Evolutionary conservation across 35 echinoderm and acorn worm genomes (phyloP), one percentile per base, ranked within the genome.

Genomic region (Stichopus chloronotus): DNA sequence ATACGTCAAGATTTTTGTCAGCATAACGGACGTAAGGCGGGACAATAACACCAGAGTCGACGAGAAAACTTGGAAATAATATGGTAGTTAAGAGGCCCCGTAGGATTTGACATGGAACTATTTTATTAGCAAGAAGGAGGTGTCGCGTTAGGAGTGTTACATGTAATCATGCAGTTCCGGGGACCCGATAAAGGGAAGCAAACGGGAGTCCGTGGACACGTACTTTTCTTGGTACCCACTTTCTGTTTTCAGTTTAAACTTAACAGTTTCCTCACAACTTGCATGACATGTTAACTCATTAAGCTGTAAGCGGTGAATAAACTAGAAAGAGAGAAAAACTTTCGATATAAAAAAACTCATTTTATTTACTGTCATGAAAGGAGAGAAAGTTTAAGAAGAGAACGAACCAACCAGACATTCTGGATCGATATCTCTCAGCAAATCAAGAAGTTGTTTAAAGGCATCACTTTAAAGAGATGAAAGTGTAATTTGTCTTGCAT

Each of bases 31-130:
- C 9, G 58, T 58, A 85, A 55, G 54, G 24, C 54, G 57, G 55
- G 82, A 53, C 82, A 85, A 85, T 85, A 85, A 58, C 57, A 85
- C 82, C 82, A 85, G 55, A 85, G 55, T 85, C 82, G 82, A 58
- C 82, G 58, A 85, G 20, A 65, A 65, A 65, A 74, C 21, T 85
- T 85, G 56, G 55, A 58, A 58, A 58, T 85, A 25, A 56, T 58
- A 57, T 56, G 82, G 82, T 85, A 85, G 82, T 58, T 58, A n/a
- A 58, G 82, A 85, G 82, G 82, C 82, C 82, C 55, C 24, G 19
- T 23, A 58, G 17, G 55, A 56, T 17, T 58, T n/a, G 10, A 85
- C 52, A 58, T 85, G 17, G 69, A n/a, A 74, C 4, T 74, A 74
- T 74, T 74, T 74, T n/a, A 74, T 74, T 74, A 74, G 13, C 17